phyloP scores from a whole-genome alignment of 2,113 vertebrate species.

The Eubucco bourcierii region DNA sequence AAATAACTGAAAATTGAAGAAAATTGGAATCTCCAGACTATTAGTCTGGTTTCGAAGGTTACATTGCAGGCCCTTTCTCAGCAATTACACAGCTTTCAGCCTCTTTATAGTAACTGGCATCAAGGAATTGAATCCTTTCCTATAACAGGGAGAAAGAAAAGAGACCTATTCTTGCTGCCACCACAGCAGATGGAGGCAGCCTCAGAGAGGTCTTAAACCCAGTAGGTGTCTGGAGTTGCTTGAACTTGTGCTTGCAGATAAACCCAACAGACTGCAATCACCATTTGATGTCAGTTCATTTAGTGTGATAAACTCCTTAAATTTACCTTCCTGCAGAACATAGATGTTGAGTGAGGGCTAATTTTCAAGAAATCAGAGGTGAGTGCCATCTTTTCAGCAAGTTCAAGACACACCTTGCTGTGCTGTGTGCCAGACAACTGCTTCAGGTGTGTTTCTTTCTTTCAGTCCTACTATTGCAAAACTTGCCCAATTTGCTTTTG shows the following conservation, averaged over 20 bases:
- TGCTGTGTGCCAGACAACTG: background rate
- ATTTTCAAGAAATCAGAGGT: background rate
- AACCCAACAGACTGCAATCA: background rate
- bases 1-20: background rate
- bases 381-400: background rate
- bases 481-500: background rate
- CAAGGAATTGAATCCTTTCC: background rate
- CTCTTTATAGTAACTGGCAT: background rate
- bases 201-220: background rate
- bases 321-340: background rate
- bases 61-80: background rate
- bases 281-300: background rate
- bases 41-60: background rate
- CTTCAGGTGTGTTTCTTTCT: background rate
- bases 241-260: background rate
- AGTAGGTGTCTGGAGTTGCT: background rate
- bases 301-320: background rate
- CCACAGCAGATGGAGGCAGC: background rate
- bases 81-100: background rate
- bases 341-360: background rate
- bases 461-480: background rate
- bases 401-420: background rate
- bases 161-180: background rate
- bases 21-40: background rate
- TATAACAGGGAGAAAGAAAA: accelerated